Evolutionary conservation across 53 echinoderm and acorn worm genomes (phyloP).

Genomic region (Patiria pectinifera): DNA sequence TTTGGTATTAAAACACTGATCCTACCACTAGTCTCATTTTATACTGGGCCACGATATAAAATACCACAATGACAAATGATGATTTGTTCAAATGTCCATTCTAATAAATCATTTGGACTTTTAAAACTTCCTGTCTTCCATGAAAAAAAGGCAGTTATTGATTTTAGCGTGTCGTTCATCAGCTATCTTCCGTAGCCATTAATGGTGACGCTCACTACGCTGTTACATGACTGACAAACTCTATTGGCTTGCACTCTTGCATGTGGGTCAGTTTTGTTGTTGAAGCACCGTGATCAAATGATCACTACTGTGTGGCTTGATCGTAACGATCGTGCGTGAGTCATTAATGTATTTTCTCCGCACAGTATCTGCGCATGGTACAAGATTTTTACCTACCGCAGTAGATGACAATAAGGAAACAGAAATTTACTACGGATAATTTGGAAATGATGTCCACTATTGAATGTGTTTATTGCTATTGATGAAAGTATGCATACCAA

Average conservation of each 20-base stretch:
- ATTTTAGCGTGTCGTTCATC: constrained; percentile 17
- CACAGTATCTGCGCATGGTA: neutral
- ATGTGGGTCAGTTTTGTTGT: neutral
- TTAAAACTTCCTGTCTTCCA: neutral
- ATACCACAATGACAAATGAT: neutral
- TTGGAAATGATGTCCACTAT: neutral
- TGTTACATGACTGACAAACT: neutral
- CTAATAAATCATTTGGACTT: neutral
- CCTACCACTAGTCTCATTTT: neutral
- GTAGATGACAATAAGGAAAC: neutral
- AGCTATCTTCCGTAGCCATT: neutral
- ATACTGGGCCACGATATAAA: neutral
- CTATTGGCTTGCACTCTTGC: neutral
- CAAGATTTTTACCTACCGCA: neutral
- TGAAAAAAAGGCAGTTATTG: constrained; percentile 11
- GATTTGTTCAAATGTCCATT: neutral
- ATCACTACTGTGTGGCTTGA: neutral
- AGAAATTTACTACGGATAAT: neutral
- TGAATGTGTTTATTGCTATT: neutral
- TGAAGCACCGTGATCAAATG: neutral
- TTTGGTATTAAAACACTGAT: neutral
- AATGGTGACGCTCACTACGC: neutral
- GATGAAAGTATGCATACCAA: neutral
- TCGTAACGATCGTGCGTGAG: neutral
- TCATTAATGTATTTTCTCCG: neutral